Evolutionary conservation across 1,140 invertebrate species (phyloP).

Genomic region (Calliopsis andreniformis): DNA sequence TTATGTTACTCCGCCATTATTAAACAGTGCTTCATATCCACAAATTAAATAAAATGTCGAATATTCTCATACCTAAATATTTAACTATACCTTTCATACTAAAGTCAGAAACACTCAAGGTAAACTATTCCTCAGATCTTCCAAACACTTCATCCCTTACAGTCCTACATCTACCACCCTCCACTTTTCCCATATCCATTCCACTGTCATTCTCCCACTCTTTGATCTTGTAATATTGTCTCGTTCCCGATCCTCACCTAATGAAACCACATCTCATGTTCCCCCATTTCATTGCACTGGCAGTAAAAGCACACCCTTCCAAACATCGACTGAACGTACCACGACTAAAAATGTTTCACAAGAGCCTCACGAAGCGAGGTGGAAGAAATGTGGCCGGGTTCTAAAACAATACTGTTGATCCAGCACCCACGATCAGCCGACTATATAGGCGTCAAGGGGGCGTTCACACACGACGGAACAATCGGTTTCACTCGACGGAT

Average conservation of each 20-base stretch:
- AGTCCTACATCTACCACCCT: neutral
- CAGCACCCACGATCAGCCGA: constrained; percentile 47
- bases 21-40: too few species aligned
- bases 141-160: too few species aligned
- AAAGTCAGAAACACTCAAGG: too few species aligned
- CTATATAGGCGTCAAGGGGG: constrained; percentile 75
- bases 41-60: too few species aligned
- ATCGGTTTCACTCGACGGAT: constrained; percentile 78
- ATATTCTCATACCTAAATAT: too few species aligned
- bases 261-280: neutral
- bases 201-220: neutral
- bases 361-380: neutral
- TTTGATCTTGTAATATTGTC: too few species aligned
- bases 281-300: neutral
- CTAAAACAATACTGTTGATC: constrained; percentile 72
- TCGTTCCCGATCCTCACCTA: neutral
- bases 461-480: constrained; percentile 77
- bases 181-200: neutral
- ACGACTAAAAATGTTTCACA: neutral
- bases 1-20: too few species aligned
- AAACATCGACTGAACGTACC: neutral
- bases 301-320: neutral
- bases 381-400: constrained; percentile 34
- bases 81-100: too few species aligned
- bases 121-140: too few species aligned